Percentiles rank a stretch among this genome's conserved stretches.
Conservation (phyloP, 2,113 vertebrate genomes). For the Ophiodon elongatus region DNA sequence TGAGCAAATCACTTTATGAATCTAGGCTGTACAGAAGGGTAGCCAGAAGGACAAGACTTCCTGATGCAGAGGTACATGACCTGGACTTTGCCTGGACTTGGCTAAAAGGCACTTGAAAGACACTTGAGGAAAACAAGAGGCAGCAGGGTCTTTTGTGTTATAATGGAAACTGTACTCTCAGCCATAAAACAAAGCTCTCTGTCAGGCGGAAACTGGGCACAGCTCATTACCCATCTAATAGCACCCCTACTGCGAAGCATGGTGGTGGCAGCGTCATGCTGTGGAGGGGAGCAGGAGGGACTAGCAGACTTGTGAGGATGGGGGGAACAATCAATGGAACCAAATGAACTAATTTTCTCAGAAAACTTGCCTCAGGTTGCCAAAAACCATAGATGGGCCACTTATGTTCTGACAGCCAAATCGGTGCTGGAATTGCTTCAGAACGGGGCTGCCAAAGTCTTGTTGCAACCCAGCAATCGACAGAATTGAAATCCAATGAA, state of each 20-base stretch:
- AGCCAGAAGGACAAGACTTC: slow-evolving; percentile 1
- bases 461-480: not conserved
- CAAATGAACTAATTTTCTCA: slow-evolving; percentile 33
- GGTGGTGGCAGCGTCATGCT: slow-evolving; percentile 64
- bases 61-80: not conserved
- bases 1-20: slow-evolving; percentile 33
- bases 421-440: slow-evolving; percentile 31
- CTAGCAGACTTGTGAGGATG: slow-evolving; percentile 29
- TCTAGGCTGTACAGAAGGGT: not conserved
- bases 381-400: slow-evolving; percentile 38
- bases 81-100: slow-evolving; percentile 2
- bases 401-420: slow-evolving; percentile 48
- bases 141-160: slow-evolving; percentile 38
- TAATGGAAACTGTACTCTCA: slow-evolving; percentile 57
- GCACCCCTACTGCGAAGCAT: slow-evolving; percentile 64
- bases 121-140: slow-evolving; percentile 20
- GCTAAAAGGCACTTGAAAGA: slow-evolving; percentile 5
- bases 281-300: slow-evolving; percentile 61
- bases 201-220: slow-evolving; percentile 62
- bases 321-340: slow-evolving; percentile 47
- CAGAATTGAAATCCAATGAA: slow-evolving; percentile 6
- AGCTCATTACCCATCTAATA: slow-evolving; percentile 76
- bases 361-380: slow-evolving; percentile 40
- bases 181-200: slow-evolving; percentile 64
- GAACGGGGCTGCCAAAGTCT: slow-evolving; percentile 27